Evolutionary conservation across 2,888 invertebrate species (phyloP).

Genomic region (Limnephilus rhombicus): DNA sequence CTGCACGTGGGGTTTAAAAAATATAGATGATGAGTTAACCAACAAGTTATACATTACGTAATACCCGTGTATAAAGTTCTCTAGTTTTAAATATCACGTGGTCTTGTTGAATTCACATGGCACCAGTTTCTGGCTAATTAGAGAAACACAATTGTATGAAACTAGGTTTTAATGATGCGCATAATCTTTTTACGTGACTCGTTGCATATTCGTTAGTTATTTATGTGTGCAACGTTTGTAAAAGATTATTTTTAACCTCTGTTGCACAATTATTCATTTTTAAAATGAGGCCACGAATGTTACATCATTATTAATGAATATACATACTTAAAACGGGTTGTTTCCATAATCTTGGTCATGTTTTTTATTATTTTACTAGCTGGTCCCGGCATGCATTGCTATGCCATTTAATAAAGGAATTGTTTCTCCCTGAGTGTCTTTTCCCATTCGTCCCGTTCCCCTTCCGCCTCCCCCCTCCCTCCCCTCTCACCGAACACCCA

Average conservation of each 20-base stretch:
- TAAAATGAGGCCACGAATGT: background rate
- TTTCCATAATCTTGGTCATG: too few relatives aligned
- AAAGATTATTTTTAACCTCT: background rate
- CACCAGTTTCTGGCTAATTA: background rate
- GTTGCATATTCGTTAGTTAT: background rate
- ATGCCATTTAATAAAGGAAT: too few relatives aligned
- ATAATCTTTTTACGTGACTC: background rate
- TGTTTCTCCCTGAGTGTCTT: too few relatives aligned
- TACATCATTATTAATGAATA: background rate
- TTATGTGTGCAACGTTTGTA: background rate
- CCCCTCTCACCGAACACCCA: too few relatives aligned
- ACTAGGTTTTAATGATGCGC: background rate
- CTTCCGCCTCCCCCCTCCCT: too few relatives aligned
- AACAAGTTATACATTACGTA: background rate
- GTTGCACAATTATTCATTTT: background rate
- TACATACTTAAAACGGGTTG: too few relatives aligned
- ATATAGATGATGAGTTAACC: background rate
- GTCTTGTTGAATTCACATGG: background rate
- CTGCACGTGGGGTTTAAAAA: background rate
- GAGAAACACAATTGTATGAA: background rate
- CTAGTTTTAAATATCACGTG: background rate
- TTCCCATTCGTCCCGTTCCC: too few relatives aligned
- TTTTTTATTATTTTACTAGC: too few relatives aligned
- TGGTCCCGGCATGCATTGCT: too few relatives aligned
- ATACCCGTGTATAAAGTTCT: background rate